Conservation (phyloP, 2,113 vertebrate genomes). For the Ascaphus truei region DNA sequence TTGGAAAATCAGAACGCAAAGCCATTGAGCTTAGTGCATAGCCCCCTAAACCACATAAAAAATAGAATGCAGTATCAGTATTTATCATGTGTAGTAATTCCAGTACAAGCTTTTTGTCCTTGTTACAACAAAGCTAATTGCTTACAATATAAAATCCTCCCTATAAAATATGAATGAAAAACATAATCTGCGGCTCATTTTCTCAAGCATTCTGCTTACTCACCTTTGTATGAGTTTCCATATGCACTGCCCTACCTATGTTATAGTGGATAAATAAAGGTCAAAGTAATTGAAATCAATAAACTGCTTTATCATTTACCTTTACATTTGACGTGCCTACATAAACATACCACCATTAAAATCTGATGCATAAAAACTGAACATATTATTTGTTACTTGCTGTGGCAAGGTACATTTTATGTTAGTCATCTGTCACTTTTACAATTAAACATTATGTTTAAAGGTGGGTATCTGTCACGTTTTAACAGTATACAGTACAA, state of each 20-base stretch:
- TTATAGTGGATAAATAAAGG: neutral
- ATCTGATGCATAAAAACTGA: conserved; percentile 5
- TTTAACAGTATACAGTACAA: conserved; percentile 50
- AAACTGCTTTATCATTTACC: neutral
- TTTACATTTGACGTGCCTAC: neutral
- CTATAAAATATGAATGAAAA: too few relatives aligned
- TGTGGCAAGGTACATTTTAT: neutral
- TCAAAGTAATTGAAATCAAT: conserved; percentile 16
- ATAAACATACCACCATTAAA: neutral
- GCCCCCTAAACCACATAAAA: too few relatives aligned
- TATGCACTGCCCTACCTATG: neutral
- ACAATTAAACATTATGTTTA: conserved; percentile 42
- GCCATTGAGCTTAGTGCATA: too few relatives aligned
- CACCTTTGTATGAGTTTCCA: neutral
- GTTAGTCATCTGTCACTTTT: conserved; percentile 50
- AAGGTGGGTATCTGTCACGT: conserved; percentile 40
- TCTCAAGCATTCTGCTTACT: too few relatives aligned
- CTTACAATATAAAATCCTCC: too few relatives aligned
- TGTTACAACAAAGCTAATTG: too few relatives aligned
- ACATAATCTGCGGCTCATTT: too few relatives aligned
- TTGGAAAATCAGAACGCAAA: too few relatives aligned
- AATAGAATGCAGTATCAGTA: too few relatives aligned
- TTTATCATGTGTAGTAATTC: too few relatives aligned
- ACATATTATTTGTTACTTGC: conserved; percentile 9
- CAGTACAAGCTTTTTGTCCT: too few relatives aligned